phyloP scores from a whole-genome alignment of 2,113 vertebrate genomes.

The Actenoides lindsayi region DNA sequence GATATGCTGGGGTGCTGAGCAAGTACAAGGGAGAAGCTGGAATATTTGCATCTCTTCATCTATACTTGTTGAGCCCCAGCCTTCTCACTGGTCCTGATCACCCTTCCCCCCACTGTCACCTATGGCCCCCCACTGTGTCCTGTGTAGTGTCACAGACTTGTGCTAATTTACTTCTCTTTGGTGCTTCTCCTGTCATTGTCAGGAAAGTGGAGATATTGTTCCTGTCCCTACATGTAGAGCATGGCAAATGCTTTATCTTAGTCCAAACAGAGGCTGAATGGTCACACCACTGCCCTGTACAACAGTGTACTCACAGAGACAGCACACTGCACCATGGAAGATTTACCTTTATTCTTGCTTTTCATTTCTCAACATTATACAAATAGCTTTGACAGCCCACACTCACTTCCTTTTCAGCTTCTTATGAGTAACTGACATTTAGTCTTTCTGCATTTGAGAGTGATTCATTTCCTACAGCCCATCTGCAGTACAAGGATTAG shows the following conservation, averaged over 20 bases:
- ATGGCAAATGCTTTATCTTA: neutral
- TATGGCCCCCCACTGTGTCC: neutral
- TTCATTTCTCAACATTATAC: neutral
- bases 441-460: neutral
- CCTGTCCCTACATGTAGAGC: neutral
- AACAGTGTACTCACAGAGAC: neutral
- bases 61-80: neutral
- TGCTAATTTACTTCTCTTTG: neutral
- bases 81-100: neutral
- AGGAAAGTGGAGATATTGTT: neutral
- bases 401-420: neutral
- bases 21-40: neutral
- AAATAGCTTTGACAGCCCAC: neutral
- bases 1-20: neutral
- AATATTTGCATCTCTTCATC: neutral
- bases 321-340: accelerated
- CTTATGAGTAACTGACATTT: neutral
- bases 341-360: neutral
- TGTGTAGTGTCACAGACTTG: neutral
- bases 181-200: neutral
- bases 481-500: neutral
- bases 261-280: neutral
- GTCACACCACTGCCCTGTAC: accelerated
- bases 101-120: neutral
- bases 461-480: neutral